A percentile compares a stretch with the other conserved stretches of the same genome.
These are phyloP conservation scores for Pseudococcus longispinus DNA, from an alignment of 2,888 invertebrate species.

Conservation along the genomic window DNA sequence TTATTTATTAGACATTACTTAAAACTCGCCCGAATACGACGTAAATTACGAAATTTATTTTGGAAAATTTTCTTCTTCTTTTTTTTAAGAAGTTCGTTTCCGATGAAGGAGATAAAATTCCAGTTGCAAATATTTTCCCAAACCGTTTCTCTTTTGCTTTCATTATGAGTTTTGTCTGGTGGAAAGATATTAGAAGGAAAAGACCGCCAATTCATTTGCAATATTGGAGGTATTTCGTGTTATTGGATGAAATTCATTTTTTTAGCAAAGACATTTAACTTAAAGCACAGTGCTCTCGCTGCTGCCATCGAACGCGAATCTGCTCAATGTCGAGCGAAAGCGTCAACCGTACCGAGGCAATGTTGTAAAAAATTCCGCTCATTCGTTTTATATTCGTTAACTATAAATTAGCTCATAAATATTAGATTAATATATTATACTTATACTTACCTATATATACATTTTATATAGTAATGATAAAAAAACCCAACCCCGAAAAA, in stretches of 20 bases:
- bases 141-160: constrained; percentile 50
- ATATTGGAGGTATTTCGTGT: constrained; percentile 57
- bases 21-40: constrained; percentile 51
- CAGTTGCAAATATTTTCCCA: constrained; percentile 48
- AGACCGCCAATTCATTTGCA: constrained; percentile 57
- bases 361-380: constrained; percentile 32
- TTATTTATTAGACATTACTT: constrained; percentile 56
- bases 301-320: neutral
- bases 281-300: neutral
- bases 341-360: neutral
- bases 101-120: constrained; percentile 49
- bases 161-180: constrained; percentile 59
- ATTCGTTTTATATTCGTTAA: neutral
- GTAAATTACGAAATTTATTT: constrained; percentile 48
- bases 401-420: constrained; percentile 18
- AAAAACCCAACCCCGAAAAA: neutral
- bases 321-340: constrained; percentile 11
- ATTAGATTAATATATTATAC: neutral
- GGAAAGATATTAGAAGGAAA: constrained; percentile 58
- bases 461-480: neutral
- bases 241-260: constrained; percentile 42
- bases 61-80: constrained; percentile 10
- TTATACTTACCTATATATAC: neutral
- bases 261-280: constrained; percentile 13
- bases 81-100: constrained; percentile 48